phyloP scores from a whole-genome alignment of 1,140 invertebrate genomes.

The Macrotrachela quadricornifera region DNA sequence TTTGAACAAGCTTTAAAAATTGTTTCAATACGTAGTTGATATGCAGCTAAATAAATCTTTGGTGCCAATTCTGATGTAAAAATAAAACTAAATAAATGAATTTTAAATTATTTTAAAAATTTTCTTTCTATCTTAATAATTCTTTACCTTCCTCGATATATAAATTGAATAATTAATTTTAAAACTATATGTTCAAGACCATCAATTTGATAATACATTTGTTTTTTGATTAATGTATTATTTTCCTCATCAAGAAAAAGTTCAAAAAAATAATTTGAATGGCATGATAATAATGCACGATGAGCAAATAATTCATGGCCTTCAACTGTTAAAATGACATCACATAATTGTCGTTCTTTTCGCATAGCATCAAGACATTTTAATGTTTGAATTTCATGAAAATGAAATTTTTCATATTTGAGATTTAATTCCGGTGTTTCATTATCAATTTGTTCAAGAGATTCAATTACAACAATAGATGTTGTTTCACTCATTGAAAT shows the following conservation, averaged over 20 bases:
- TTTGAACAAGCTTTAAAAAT: not conserved
- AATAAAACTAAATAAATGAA: too few relatives aligned
- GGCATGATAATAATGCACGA: slow-evolving; percentile 2
- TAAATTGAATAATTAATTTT: too few relatives aligned
- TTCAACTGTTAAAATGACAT: slow-evolving; percentile 2
- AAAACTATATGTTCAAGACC: too few relatives aligned
- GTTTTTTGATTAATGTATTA: not conserved
- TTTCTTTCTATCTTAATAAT: too few relatives aligned
- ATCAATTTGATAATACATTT: too few relatives aligned
- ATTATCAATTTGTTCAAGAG: too few relatives aligned
- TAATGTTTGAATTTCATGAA: not conserved
- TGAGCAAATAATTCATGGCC: slow-evolving; percentile 4
- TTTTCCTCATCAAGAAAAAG: slow-evolving; percentile 1
- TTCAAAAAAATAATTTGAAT: slow-evolving; percentile 8
- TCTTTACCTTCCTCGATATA: too few relatives aligned
- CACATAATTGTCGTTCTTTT: slow-evolving; percentile 8
- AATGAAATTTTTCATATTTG: too few relatives aligned
- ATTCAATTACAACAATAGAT: too few relatives aligned
- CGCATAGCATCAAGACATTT: slow-evolving; percentile 5
- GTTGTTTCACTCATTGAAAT: too few relatives aligned
- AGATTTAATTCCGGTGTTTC: too few relatives aligned
- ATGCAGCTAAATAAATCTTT: slow-evolving; percentile 4
- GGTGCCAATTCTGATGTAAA: not conserved
- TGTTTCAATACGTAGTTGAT: slow-evolving; percentile 3
- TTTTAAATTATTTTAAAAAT: too few relatives aligned